Percentiles rank a stretch among this genome's conserved stretches.
Conservation (phyloP, 2,888 invertebrate species). For the Oscheius sp. region DNA sequence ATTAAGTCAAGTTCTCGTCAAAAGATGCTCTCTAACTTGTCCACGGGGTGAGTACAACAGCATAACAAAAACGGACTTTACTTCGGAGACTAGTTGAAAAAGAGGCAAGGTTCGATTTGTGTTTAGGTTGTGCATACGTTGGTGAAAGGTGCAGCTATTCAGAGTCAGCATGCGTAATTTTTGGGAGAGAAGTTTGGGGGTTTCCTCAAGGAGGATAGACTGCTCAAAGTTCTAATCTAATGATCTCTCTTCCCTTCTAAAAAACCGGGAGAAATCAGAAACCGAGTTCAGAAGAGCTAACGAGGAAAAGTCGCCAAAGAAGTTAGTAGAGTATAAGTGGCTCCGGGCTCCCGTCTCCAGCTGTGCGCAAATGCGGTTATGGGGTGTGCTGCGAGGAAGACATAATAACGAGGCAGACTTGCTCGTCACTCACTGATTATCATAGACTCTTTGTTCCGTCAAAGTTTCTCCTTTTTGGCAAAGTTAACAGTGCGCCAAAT, state of each 20-base stretch:
- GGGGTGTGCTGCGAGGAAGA: constrained; percentile 22
- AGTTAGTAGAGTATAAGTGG: constrained; percentile 16
- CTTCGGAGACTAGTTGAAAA: no score
- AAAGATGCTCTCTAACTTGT: no score
- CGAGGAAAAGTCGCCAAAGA: constrained; percentile 14
- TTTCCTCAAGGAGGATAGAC: neutral
- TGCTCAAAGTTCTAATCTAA: neutral
- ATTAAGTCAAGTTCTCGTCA: no score
- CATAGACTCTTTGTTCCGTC: neutral
- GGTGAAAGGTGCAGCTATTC: neutral
- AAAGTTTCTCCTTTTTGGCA: neutral
- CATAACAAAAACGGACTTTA: no score
- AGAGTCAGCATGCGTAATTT: neutral
- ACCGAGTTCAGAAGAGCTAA: neutral
- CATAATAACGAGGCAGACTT: constrained; percentile 33
- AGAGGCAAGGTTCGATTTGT: no score
- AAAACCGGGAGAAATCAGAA: neutral
- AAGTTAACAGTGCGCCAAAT: constrained; percentile 21
- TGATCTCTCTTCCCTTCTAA: neutral
- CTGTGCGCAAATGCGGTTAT: constrained; percentile 33
- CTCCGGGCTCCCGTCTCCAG: constrained; percentile 18
- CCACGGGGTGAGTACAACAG: no score
- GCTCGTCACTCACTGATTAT: constrained; percentile 30
- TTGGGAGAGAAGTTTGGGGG: neutral
- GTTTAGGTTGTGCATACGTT: neutral